Evolutionary conservation across 2,797 vertebrate genomes (phyloP), one percentile per base, ranked within the genome.

Genomic region (Acanthornis magna): DNA sequence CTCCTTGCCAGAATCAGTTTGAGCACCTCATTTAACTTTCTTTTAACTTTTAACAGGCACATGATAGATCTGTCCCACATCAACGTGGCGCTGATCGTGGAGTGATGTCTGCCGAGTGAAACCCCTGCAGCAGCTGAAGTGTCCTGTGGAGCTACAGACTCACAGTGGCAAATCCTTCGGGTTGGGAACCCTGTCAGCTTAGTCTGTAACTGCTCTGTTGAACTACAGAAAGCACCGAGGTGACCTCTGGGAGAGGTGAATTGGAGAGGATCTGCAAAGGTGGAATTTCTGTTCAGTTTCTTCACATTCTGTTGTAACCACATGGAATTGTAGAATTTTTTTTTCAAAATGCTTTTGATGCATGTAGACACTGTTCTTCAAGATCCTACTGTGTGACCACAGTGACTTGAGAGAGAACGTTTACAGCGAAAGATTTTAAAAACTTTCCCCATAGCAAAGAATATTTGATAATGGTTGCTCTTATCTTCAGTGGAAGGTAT

Each of bases 61-160:
- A 99, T 99, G 99, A 98, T 99, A 98, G 99, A 99, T 97, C 97
- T 99, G 97, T 99, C 99, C 96, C 99, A 99, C 98, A 99, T 99
- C 97, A 99, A 99, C 19, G 99, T 99, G 98, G 98, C 98, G 32
- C 98, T 99, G 97, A 98, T 99, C 78, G 98, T 99, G 82, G 99
- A 99, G 98, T 99, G 98, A 99, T 50, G 40, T 30, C 92, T 70
- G 16, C 85, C 65, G 73, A 80, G 60, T 84, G 62, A 51, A 92
- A 48, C 81, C 85, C 62, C 40, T 38, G 58, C 51, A 29, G 93
- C 88, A 32, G n/a, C 74, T 85, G 86, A 77, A 85, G 51, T 40
- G 4, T 38, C 29, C 91, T 90, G 72, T 80, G 97, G 96, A 91
- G 54, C 93, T 78, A 45, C 97, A 43, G 21, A 92, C 94, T 76